Conservation (phyloP, 2,888 invertebrate genomes). For the Chrysolina haemoptera region DNA sequence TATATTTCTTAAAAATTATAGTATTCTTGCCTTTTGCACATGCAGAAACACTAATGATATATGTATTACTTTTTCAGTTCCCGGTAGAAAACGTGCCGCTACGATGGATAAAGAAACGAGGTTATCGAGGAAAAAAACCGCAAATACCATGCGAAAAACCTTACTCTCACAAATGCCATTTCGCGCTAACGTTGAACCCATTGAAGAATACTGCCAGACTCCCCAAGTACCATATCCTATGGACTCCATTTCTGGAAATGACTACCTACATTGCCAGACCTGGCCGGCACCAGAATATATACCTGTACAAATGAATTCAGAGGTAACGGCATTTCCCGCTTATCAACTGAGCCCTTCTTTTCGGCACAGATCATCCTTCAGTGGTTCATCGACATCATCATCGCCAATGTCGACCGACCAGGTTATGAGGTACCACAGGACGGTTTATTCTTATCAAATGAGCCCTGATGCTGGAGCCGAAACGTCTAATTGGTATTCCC, state of each 20-base stretch:
- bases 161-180: neutral
- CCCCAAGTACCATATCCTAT: neutral
- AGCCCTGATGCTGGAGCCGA: neutral
- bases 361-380: slow-evolving; percentile 17
- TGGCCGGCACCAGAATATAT: neutral
- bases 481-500: neutral
- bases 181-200: neutral
- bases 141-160: neutral
- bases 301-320: neutral
- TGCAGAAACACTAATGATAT: too few relatives aligned
- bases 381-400: neutral
- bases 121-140: neutral
- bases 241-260: neutral
- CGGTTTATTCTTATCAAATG: neutral
- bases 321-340: neutral
- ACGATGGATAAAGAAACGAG: slow-evolving; percentile 15
- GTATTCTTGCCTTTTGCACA: too few relatives aligned
- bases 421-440: neutral
- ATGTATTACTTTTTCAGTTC: neutral
- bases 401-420: neutral
- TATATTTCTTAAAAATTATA: too few relatives aligned
- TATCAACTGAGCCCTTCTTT: slow-evolving; percentile 10
- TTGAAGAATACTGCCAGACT: neutral
- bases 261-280: neutral
- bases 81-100: slow-evolving; percentile 3